phyloP scores from a whole-genome alignment of 1,140 invertebrate species.

The Drosophila simulans region DNA sequence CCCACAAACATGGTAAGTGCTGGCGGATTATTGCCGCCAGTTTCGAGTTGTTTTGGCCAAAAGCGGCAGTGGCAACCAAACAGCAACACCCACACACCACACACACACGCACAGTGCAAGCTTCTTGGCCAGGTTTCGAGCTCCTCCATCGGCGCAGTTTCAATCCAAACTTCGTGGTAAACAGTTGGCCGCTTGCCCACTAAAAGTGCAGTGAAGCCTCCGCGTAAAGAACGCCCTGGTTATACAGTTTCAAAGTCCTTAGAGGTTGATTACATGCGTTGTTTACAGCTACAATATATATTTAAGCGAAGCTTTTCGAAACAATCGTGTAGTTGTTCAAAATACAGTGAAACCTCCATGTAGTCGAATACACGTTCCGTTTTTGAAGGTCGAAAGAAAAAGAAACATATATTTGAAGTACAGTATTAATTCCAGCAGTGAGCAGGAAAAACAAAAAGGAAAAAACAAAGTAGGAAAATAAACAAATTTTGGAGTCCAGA shows the following conservation, averaged over 20 bases:
- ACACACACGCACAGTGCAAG: conserved; percentile 26
- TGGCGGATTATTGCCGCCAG: conserved; percentile 26
- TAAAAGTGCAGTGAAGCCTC: background rate
- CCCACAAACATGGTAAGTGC: conserved; percentile 40
- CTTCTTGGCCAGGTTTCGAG: conserved; percentile 6
- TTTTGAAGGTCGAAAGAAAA: too few relatives aligned
- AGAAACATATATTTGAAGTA: background rate
- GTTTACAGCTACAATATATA: too few relatives aligned
- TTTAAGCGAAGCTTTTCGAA: too few relatives aligned
- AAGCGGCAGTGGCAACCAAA: conserved; percentile 24
- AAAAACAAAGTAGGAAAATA: too few relatives aligned
- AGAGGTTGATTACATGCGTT: background rate
- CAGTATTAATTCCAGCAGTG: background rate
- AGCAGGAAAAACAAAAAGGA: too few relatives aligned
- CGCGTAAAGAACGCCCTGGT: too few relatives aligned
- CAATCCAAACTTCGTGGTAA: conserved; percentile 27
- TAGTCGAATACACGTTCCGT: too few relatives aligned
- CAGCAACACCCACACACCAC: conserved; percentile 34
- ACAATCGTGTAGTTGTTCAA: too few relatives aligned
- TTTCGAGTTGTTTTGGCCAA: conserved; percentile 37
- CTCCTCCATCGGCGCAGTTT: conserved; percentile 17
- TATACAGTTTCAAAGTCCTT: background rate
- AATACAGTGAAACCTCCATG: background rate
- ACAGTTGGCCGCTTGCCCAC: conserved; percentile 19
- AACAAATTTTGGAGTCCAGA: too few relatives aligned